Percentiles rank a stretch among this genome's conserved stretches.
Evolutionary conservation across 2,888 invertebrate genomes (phyloP).

Genomic region (Drosophila robusta): DNA sequence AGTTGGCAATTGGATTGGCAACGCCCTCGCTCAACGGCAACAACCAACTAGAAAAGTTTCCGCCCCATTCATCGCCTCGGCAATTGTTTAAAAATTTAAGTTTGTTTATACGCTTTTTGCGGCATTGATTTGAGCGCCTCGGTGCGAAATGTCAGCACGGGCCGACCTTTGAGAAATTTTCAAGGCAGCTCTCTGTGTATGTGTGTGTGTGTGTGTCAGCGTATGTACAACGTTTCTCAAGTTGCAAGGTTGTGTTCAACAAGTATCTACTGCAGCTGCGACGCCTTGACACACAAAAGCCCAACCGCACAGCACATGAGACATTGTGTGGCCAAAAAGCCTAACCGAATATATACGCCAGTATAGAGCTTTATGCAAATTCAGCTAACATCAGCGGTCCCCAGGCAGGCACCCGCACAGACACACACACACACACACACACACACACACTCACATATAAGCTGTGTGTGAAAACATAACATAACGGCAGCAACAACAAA

Average conservation of each 20-base stretch:
- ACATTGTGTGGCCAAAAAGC: slow-evolving; percentile 69
- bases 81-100: slow-evolving; percentile 57
- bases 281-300: slow-evolving; percentile 76
- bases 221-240: slow-evolving; percentile 34
- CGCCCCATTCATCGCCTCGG: slow-evolving; percentile 59
- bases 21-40: slow-evolving; percentile 56
- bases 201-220: slow-evolving; percentile 9
- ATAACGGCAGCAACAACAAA: slow-evolving; percentile 33
- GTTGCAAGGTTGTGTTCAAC: slow-evolving; percentile 72
- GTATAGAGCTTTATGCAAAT: slow-evolving; percentile 76
- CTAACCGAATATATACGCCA: slow-evolving; percentile 74
- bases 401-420: slow-evolving; percentile 27
- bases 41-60: slow-evolving; percentile 36
- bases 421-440: slow-evolving; percentile 3
- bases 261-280: slow-evolving; percentile 62
- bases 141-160: slow-evolving; percentile 33
- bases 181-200: slow-evolving; percentile 52
- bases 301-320: slow-evolving; percentile 49
- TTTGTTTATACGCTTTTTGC: slow-evolving; percentile 38
- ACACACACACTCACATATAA: too few species aligned
- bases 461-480: slow-evolving; percentile 1
- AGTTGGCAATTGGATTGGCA: slow-evolving; percentile 73
- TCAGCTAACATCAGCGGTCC: slow-evolving; percentile 44
- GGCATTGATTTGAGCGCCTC: slow-evolving; percentile 55
- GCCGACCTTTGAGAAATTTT: slow-evolving; percentile 55